A percentile compares a stretch with the other conserved stretches of the same genome.
These are phyloP conservation scores for Oophaga sylvatica DNA, from an alignment of 2,797 vertebrate species.

Conservation along the genomic window DNA sequence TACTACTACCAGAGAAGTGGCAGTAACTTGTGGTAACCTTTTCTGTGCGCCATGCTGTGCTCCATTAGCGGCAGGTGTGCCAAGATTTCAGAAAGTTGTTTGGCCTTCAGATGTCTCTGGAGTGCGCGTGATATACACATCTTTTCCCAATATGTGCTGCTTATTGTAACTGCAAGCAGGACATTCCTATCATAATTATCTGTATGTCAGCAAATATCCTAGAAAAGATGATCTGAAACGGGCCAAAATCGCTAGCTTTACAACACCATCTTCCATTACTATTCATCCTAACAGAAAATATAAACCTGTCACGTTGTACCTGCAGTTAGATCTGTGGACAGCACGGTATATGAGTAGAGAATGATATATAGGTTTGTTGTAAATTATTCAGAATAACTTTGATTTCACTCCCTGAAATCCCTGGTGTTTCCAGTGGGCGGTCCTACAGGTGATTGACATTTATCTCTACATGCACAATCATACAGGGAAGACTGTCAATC, in stretches of 20 bases:
- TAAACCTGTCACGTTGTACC: too few species aligned
- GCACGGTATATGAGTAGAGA: too few species aligned
- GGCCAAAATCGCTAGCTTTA: background rate
- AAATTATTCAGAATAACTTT: too few species aligned
- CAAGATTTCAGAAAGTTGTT: background rate
- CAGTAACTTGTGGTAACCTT: background rate
- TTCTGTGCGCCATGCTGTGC: background rate
- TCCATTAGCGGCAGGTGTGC: background rate
- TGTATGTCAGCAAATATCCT: background rate
- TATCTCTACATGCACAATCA: too few species aligned
- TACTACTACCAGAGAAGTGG: background rate
- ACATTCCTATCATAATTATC: background rate
- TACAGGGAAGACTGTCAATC: too few species aligned
- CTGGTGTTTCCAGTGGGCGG: too few species aligned
- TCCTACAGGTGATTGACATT: too few species aligned
- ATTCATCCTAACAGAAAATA: too few species aligned
- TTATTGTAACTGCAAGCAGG: background rate
- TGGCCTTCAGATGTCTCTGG: background rate
- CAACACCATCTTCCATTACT: background rate
- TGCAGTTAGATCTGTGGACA: too few species aligned
- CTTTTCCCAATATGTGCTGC: slow-evolving; percentile 24
- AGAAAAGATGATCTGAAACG: background rate
- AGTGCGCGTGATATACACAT: background rate
- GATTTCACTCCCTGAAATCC: too few species aligned
- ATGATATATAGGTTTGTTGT: too few species aligned